A percentile compares a stretch with the other conserved stretches of the same genome.
phyloP scores from a whole-genome alignment of 2,797 vertebrate species.

The Takifugu ocellatus region DNA sequence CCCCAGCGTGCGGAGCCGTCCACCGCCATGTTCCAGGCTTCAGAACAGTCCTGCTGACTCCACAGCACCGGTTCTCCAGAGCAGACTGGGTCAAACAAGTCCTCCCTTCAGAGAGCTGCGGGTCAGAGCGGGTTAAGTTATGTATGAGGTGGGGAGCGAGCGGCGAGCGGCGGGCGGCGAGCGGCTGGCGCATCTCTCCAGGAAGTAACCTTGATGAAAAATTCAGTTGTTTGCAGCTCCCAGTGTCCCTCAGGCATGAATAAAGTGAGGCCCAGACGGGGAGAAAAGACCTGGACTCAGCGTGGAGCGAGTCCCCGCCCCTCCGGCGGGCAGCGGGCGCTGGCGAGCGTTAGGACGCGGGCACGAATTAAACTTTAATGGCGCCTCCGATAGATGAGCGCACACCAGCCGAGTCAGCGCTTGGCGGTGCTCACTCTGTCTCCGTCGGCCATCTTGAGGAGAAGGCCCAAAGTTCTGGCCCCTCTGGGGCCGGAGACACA shows the following conservation, averaged over 20 bases:
- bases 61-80: constrained; percentile 33
- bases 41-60: constrained; percentile 47
- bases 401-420: constrained; percentile 70
- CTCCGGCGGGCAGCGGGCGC: constrained; percentile 49
- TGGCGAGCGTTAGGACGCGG: constrained; percentile 67
- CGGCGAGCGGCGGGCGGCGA: constrained; percentile 59
- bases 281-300: constrained; percentile 74
- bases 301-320: constrained; percentile 65
- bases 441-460: constrained; percentile 54
- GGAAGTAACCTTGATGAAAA: constrained; percentile 80
- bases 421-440: constrained; percentile 45
- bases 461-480: constrained; percentile 40
- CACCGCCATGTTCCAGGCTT: constrained; percentile 17
- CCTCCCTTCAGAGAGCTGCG: constrained; percentile 51
- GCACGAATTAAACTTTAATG: constrained; percentile 77
- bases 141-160: constrained; percentile 66
- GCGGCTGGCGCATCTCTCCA: constrained; percentile 73
- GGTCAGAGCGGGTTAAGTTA: constrained; percentile 71
- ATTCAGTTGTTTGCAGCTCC: constrained; percentile 78
- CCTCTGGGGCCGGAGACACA: too few relatives aligned
- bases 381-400: constrained; percentile 74
- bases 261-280: constrained; percentile 72
- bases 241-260: constrained; percentile 78
- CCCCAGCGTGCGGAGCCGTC: too few relatives aligned
- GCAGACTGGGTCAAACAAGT: constrained; percentile 60